These are phyloP conservation scores for Lasioglossum vierecki DNA, from an alignment of 2,888 invertebrate species.

Conservation along the genomic window DNA sequence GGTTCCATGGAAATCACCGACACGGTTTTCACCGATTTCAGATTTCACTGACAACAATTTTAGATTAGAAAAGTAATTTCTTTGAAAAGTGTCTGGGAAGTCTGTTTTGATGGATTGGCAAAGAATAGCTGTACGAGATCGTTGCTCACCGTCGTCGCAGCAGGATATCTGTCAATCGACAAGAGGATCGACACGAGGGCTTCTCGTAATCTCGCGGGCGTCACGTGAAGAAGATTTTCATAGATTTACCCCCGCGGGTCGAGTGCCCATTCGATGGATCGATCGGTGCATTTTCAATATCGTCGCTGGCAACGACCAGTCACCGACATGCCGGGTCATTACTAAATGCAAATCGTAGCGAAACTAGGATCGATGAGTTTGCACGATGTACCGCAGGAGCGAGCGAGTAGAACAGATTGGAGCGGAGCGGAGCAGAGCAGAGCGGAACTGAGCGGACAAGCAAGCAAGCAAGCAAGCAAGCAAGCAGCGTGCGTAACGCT, in stretches of 20 bases:
- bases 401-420: constrained; percentile 46
- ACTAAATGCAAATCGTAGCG: constrained; percentile 82
- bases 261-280: constrained; percentile 35
- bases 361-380: constrained; percentile 79
- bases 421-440: constrained; percentile 44
- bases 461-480: constrained; percentile 44
- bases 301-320: constrained; percentile 54
- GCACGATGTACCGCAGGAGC: constrained; percentile 72
- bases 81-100: too few species aligned
- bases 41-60: too few species aligned
- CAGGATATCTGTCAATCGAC: not conserved
- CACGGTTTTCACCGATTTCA: too few species aligned
- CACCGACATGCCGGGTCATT: constrained; percentile 76
- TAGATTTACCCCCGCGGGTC: constrained; percentile 29
- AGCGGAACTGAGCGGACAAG: constrained; percentile 55
- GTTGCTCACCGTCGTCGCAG: not conserved
- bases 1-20: too few species aligned
- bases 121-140: not conserved
- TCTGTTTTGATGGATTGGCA: not conserved
- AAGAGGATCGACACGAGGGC: not conserved
- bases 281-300: constrained; percentile 67
- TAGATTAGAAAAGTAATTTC: too few species aligned
- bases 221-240: constrained; percentile 7
- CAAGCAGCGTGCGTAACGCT: constrained; percentile 75
- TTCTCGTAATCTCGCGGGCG: not conserved